Base-by-base conservation (phyloP, 2,888 invertebrate species). In the Epistrophe eligans region DNA sequence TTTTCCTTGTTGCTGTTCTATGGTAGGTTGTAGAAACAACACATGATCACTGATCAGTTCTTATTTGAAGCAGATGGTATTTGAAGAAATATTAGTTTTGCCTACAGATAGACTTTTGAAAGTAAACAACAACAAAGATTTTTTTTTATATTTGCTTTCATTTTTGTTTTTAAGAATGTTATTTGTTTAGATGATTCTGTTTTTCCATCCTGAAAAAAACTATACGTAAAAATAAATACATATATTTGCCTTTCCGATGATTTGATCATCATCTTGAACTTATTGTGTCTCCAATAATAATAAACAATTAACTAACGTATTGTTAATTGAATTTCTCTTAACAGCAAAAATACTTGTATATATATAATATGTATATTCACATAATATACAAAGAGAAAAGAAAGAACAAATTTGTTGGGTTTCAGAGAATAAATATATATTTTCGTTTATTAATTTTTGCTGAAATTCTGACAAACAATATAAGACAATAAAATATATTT, bases 391-490 rank as follows among this genome's bases (percentile, higher is more conserved):
- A 4, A 50, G 9, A 2, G 19, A 50, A 50, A 8, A 50, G 9
- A 50, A 19, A 19, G 1, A 19, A 50, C 1, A 19, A 5, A 50
- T 11, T 55, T 55, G 10, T 0, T 11, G 17, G 9, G 24, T 15
- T 55, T 15, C 28, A 24, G 24, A 57, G 8, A 57, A 57, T 32
- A 15, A 15, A 32, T 32, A 32, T 32, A n/a, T 35, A 5, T 57
- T n/a, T 35, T 32, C 17, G 9, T 57, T 35, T 57, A 35, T 57
- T 10, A 3, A 2, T n/a, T 57, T 5, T 57, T 32, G 58, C 32
- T 57, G 57, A 32, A 10, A 35, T 35, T 35, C 11, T 57, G 57
- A 57, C 57, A n/a, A 32, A 32, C n/a, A 57, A 32, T 57, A 10
- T 5, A n/a, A 7, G 57, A 11, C 28, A 2, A 55, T 35, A 17